These are phyloP conservation scores for Ganaspis brasiliensis DNA, from an alignment of 2,888 invertebrate genomes.

Conservation along the genomic window DNA sequence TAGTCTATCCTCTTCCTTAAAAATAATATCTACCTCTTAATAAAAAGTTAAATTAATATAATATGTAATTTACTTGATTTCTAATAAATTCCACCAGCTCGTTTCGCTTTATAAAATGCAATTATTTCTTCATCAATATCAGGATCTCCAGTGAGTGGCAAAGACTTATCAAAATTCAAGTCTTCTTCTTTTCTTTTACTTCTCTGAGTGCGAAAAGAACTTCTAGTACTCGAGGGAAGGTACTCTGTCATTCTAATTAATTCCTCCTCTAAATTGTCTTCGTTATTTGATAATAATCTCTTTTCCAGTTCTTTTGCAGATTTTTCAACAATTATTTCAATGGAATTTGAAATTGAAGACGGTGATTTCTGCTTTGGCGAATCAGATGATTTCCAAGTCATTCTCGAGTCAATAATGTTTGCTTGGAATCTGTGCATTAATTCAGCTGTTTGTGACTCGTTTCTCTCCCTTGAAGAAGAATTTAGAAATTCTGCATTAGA, in stretches of 20 bases:
- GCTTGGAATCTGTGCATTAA: conserved; percentile 31
- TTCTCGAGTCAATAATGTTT: conserved; percentile 17
- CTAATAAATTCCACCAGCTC: conserved; percentile 63
- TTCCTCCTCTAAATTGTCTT: conserved; percentile 41
- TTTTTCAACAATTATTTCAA: conserved; percentile 1
- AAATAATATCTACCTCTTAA: too few species aligned
- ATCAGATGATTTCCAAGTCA: background rate
- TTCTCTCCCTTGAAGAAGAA: conserved; percentile 3
- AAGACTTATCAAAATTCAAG: conserved; percentile 75
- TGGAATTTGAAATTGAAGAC: background rate
- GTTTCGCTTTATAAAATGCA: conserved; percentile 76
- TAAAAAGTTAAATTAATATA: too few species aligned
- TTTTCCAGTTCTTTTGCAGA: conserved; percentile 36
- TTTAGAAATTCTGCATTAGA: conserved; percentile 31
- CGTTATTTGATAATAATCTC: conserved; percentile 36
- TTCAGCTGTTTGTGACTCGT: background rate
- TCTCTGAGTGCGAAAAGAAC: conserved; percentile 14
- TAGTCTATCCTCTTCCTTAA: too few species aligned
- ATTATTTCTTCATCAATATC: conserved; percentile 82
- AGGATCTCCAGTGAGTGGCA: conserved; percentile 81
- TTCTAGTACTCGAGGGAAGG: background rate
- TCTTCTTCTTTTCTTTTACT: conserved; percentile 53
- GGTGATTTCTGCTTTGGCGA: background rate
- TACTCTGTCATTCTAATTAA: conserved; percentile 4
- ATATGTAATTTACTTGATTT: background rate